phyloP scores from a whole-genome alignment of 2,888 invertebrate species.

The Salpingus planirostris region DNA sequence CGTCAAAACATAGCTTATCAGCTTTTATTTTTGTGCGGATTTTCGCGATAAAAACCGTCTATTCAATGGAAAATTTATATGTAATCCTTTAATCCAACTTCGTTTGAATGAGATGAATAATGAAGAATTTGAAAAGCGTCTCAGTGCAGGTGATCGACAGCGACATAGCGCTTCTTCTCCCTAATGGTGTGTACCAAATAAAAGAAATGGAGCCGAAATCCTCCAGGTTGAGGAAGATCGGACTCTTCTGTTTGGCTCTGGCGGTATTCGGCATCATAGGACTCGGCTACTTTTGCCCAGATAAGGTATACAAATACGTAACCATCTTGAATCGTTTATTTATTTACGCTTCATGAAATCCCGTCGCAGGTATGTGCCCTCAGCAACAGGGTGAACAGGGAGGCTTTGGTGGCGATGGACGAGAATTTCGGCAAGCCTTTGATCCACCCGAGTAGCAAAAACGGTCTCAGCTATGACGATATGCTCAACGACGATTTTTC shows the following conservation, averaged over 20 bases:
- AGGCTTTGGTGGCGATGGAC: constrained; percentile 37
- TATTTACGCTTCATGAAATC: constrained; percentile 2
- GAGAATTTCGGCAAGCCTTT: constrained; percentile 40
- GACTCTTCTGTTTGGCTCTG: constrained; percentile 71
- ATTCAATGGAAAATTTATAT: no score
- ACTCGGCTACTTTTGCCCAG: constrained; percentile 84
- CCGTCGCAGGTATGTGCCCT: constrained; percentile 59
- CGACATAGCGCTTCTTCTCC: constrained; percentile 70
- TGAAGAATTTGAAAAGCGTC: constrained; percentile 50
- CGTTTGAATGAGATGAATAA: constrained; percentile 35
- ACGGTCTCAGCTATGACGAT: constrained; percentile 75
- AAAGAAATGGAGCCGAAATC: constrained; percentile 77
- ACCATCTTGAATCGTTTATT: no score
- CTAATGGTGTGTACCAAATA: constrained; percentile 70
- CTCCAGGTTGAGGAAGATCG: constrained; percentile 70
- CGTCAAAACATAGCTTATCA: no score
- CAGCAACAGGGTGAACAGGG: constrained; percentile 55
- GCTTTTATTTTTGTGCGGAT: no score
- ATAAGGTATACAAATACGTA: constrained; percentile 53
- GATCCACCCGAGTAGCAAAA: constrained; percentile 43
- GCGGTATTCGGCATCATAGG: constrained; percentile 81
- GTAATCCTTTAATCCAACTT: no score
- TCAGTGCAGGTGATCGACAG: constrained; percentile 73
- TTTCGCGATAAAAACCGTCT: no score
- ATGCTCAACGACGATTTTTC: constrained; percentile 79